Evolutionary conservation across 2,797 vertebrate species (phyloP), one percentile per base, ranked within the genome.

Genomic region (Leuciscus waleckii): DNA sequence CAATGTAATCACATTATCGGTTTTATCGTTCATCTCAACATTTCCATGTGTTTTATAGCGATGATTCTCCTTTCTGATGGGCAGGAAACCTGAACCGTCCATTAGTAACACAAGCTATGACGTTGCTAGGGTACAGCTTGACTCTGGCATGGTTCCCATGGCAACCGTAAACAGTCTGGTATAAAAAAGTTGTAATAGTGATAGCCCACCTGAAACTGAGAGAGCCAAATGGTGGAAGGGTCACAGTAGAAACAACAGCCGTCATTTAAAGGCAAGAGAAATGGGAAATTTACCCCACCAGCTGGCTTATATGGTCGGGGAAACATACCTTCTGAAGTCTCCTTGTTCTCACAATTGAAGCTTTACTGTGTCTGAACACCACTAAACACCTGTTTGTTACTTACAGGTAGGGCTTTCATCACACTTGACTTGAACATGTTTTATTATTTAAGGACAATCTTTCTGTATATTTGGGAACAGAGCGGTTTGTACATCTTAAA

Each of bases 51-150:
- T 41, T 74, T 69, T 81, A 76, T 70, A 37, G 70, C 49, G 29
- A 80, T 58, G 43, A 41, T 71, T 83, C 76, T 77, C 85, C 39
- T 17, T 69, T 46, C 73, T 73, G 51, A 81, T 51, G 32, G 68
- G 74, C 17, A 70, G 16, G 94, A 93, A 95, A 95, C 92, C 87
- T 86, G 92, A 95, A 91, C 88, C 93, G 82, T 73, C 82, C 71
- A 86, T 91, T 88, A 83, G 93, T 93, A 95, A 95, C 91, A 91
- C 89, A 90, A 95, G 94, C 94, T 91, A 88, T 89, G 91, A 92
- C 84, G 88, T 90, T 90, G 91, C 89, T 68, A 87, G 81, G 90
- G 90, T 88, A 89, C 87, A 87, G 46, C 89, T 89, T 89, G 91
- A 93, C 90, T 85, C 81, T 74, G 89, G 82, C 11, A 81, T 78